Base-by-base conservation (phyloP, 2,113 vertebrate genomes). In the Mus spicilegus region DNA sequence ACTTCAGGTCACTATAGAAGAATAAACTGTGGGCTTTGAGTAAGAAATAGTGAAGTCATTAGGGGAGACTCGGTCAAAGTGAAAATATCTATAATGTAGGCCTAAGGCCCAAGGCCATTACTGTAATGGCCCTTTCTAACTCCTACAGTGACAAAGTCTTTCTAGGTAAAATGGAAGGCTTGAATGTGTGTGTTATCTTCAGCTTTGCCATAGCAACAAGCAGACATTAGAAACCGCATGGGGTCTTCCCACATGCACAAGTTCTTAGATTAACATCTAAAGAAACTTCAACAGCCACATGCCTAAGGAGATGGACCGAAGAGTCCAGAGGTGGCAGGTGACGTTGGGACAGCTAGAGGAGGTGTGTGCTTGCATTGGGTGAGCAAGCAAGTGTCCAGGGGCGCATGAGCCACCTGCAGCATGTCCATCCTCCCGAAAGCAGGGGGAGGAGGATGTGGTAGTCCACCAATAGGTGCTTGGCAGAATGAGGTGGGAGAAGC, bases 351-450 rank as follows among this genome's bases (percentile, higher is more conserved):
- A 78, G 26, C 28, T 12, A n/a, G 58, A 61, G 58, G 73, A 42
- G 33, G 2, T 4, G 1, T 61, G n/a, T 24, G 16, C n/a, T n/a
- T n/a, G n/a, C 33, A 16, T 1, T 33, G 14, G 3, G 3, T 49
- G 36, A 77, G 30, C 2, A n/a, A 30, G 2, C 76, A 73, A 69
- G 51, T 36, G 26, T 30, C 12, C 12, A 20, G 17, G 22, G 9
- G 46, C 54, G 46, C 24, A 7, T 6, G 70, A 26, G 65, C 46
- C 61, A 70, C 8, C 1, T 19, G 17, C 87, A 42, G 39, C 36
- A 1, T 0, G 10, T 4, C 8, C 51, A 16, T 36, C 67, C n/a
- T 63, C 20, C 75, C 36, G 26, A 73, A 80, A 36, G 42, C 73
- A 90, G n/a, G 33, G 65, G 30, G 5, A 36, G 4, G 5, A 33